Percentiles rank a stretch among this genome's conserved stretches.
These are phyloP conservation scores for Puffinus mauretanicus DNA, from an alignment of 2,113 vertebrate species.

Conservation along the genomic window DNA sequence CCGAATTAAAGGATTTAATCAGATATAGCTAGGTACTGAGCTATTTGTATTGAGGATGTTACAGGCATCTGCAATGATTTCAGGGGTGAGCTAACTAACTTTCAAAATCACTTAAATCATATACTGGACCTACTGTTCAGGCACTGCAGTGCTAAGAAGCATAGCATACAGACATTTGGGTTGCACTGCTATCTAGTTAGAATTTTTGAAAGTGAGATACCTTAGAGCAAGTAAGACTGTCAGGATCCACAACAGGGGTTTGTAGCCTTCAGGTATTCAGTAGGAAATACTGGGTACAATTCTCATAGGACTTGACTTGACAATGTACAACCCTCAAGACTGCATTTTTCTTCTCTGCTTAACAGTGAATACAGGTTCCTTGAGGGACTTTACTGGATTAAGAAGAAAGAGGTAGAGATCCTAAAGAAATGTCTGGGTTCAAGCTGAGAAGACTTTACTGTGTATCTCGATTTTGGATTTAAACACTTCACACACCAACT, in stretches of 20 bases:
- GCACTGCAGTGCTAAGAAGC: neutral
- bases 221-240: neutral
- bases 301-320: neutral
- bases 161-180: neutral
- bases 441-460: neutral
- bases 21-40: neutral
- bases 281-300: neutral
- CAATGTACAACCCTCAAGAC: neutral
- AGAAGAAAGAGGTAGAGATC: neutral
- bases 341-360: neutral
- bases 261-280: neutral
- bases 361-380: neutral
- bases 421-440: neutral
- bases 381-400: neutral
- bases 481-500: neutral
- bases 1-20: neutral
- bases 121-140: neutral
- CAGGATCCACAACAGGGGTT: neutral
- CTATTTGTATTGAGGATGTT: neutral
- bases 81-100: neutral
- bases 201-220: neutral
- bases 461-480: neutral
- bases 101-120: neutral
- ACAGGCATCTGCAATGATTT: neutral
- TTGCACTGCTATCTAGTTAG: neutral